phyloP scores from a whole-genome alignment of 2,797 vertebrate genomes.

The Champsocephalus esox region DNA sequence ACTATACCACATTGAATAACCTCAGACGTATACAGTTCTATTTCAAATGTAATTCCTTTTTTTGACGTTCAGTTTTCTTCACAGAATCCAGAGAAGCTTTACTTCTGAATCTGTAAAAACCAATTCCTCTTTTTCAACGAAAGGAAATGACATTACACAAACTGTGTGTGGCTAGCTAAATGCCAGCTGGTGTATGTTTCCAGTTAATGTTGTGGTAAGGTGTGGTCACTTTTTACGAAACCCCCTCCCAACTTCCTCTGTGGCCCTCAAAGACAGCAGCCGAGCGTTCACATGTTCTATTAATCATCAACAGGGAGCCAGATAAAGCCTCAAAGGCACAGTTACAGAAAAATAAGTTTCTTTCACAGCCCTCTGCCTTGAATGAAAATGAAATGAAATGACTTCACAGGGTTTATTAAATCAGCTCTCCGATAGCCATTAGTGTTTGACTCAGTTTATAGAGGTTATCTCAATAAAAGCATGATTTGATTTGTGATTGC shows the following conservation, averaged over 20 bases:
- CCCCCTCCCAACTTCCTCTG: conserved; percentile 64
- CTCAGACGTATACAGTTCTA: background rate
- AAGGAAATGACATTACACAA: background rate
- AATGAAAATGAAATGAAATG: no score
- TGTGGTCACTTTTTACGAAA: conserved; percentile 52
- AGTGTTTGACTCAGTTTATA: background rate
- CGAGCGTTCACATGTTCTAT: conserved; percentile 35
- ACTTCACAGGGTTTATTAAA: background rate
- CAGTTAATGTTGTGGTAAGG: conserved; percentile 42
- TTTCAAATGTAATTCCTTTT: background rate
- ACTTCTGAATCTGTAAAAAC: background rate
- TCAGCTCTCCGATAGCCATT: no score
- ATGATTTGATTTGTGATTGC: background rate
- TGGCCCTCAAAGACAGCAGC: conserved; percentile 39
- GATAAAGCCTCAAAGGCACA: conserved; percentile 37
- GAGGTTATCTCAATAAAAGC: background rate
- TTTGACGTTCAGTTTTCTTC: background rate
- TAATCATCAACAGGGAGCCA: conserved; percentile 65
- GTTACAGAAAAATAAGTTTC: background rate
- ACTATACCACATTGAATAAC: background rate
- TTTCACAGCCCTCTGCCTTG: background rate
- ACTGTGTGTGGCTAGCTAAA: conserved; percentile 2
- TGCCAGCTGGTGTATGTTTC: conserved; percentile 23
- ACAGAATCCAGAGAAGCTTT: background rate
- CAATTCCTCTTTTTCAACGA: background rate